A percentile compares a stretch with the other conserved stretches of the same genome.
Conservation (phyloP, 2,113 vertebrate species). For the Tichodroma muraria region DNA sequence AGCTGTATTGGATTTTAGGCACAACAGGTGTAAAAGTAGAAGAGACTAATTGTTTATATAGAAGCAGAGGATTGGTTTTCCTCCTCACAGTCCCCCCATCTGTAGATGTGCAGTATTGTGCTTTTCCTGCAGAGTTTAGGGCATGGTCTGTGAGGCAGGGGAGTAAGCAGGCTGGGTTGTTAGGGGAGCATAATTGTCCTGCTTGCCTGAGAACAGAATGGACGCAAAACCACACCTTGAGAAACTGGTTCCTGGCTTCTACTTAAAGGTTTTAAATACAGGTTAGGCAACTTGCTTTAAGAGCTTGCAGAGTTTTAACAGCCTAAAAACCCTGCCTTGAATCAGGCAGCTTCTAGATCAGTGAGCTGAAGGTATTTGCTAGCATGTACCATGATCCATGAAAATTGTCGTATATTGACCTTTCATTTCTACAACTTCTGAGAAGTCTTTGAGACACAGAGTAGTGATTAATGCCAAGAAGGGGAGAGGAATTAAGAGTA, state of each 20-base stretch:
- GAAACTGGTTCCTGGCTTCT: not conserved
- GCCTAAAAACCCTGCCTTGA: not conserved
- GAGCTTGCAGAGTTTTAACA: not conserved
- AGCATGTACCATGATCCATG: not conserved
- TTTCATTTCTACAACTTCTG: not conserved
- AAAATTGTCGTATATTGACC: not conserved
- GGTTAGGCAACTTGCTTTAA: not conserved
- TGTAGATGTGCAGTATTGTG: not conserved
- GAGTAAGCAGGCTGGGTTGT: not conserved
- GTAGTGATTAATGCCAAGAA: not conserved
- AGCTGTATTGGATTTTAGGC: not conserved
- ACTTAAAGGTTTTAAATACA: not conserved
- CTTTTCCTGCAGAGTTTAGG: not conserved
- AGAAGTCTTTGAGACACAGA: not conserved
- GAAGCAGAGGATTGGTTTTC: not conserved
- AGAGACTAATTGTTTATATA: not conserved
- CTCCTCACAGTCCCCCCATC: not conserved
- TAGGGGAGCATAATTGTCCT: not conserved
- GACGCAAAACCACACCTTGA: not conserved
- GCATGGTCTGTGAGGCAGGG: not conserved
- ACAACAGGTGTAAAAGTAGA: not conserved
- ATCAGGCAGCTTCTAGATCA: not conserved
- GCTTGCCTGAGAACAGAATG: not conserved
- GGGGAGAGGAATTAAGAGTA: not conserved
- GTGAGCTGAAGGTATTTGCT: not conserved